phyloP scores from a whole-genome alignment of 2,888 invertebrate genomes.

The Mesorhabditis spiculigera region DNA sequence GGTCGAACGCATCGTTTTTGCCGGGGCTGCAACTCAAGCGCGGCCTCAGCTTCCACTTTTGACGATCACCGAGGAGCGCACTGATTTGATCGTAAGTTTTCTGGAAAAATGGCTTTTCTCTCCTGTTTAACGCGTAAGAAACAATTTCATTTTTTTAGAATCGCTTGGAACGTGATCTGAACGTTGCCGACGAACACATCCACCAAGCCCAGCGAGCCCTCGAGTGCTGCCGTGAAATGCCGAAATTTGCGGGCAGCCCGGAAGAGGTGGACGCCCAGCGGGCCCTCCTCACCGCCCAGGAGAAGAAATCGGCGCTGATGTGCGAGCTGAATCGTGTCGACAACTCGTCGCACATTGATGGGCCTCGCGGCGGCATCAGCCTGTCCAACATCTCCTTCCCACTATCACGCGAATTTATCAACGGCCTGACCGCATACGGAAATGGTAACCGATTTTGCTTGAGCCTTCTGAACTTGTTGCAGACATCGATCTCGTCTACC shows the following conservation, averaged over 20 bases:
- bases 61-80: too few species aligned
- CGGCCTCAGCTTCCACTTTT: neutral
- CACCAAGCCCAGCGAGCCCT: neutral
- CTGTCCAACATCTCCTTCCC: neutral
- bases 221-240: neutral
- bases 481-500: constrained; percentile 7
- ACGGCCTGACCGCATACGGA: neutral
- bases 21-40: neutral
- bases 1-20: constrained; percentile 1
- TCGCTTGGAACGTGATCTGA: neutral
- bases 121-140: too few species aligned
- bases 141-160: neutral
- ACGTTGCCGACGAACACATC: neutral
- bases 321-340: neutral
- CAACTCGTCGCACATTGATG: neutral
- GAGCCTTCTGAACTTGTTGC: neutral
- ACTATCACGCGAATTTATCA: neutral
- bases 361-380: neutral
- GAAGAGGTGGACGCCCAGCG: constrained; percentile 1
- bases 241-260: neutral
- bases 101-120: neutral
- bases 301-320: neutral
- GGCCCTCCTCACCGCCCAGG: neutral
- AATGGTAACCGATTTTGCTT: neutral
- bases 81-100: neutral